These are phyloP conservation scores for Alitta virens DNA, from an alignment of 2,888 invertebrate genomes.

Conservation along the genomic window DNA sequence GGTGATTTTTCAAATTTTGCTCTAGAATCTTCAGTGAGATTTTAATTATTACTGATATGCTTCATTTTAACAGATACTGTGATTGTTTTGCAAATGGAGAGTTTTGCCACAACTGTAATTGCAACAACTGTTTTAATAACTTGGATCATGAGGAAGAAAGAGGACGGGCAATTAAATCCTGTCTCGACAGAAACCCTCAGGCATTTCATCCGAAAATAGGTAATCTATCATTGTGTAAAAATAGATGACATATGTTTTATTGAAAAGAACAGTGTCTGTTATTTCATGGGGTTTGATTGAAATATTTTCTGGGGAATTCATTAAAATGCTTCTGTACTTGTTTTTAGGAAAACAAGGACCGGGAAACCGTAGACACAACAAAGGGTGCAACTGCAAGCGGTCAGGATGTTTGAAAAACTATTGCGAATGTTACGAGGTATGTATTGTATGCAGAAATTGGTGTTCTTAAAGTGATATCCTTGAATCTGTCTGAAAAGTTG, in stretches of 20 bases:
- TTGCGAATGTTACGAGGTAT: slow-evolving; percentile 97
- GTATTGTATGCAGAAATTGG: no score
- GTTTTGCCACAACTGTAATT: slow-evolving; percentile 96
- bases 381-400: slow-evolving; percentile 97
- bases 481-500: no score
- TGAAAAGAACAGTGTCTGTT: no score
- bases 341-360: slow-evolving; percentile 39
- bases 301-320: no score
- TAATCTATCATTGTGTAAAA: slow-evolving; percentile 56
- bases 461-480: no score
- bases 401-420: slow-evolving; percentile 98
- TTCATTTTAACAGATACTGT: slow-evolving; percentile 68
- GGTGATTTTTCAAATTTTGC: no score
- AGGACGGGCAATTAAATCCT: slow-evolving; percentile 88
- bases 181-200: slow-evolving; percentile 93
- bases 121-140: slow-evolving; percentile 95
- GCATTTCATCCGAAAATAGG: slow-evolving; percentile 99
- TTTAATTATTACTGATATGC: no score
- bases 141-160: slow-evolving; percentile 91
- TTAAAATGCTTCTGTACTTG: no score
- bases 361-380: slow-evolving; percentile 86
- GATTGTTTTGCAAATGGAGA: slow-evolving; percentile 99
- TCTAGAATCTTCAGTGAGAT: no score
- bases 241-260: no score
- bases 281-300: no score